Percentiles rank a stretch among this genome's conserved stretches.
phyloP scores from a whole-genome alignment of 1,140 invertebrate genomes.

The Drosophila willistoni region DNA sequence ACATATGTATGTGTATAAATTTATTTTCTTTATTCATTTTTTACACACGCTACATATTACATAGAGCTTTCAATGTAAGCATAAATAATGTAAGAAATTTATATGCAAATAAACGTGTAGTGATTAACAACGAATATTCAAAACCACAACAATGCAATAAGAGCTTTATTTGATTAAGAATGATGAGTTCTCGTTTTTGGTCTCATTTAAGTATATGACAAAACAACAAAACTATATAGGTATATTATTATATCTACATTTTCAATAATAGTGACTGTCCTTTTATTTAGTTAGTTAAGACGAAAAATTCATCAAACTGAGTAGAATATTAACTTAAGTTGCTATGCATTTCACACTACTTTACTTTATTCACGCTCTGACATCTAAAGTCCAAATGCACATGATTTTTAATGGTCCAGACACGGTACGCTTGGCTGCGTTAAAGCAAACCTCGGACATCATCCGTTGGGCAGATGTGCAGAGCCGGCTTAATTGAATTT shows the following conservation, averaged over 20 bases:
- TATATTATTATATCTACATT: too few species aligned
- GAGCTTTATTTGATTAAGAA: background rate
- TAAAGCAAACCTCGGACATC: conserved; percentile 28
- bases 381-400: conserved; percentile 33
- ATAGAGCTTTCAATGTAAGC: conserved; percentile 59
- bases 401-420: conserved; percentile 35
- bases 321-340: background rate
- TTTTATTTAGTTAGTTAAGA: too few species aligned
- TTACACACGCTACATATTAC: conserved; percentile 33
- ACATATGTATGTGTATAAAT: background rate
- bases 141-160: background rate
- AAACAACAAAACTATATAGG: too few species aligned
- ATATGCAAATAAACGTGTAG: conserved; percentile 64
- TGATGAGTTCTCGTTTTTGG: too few species aligned
- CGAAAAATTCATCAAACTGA: background rate
- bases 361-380: background rate
- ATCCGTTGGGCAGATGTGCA: conserved; percentile 46
- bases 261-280: too few species aligned
- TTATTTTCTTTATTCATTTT: conserved; percentile 51
- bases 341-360: background rate
- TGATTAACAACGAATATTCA: conserved; percentile 20
- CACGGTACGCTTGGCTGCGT: conserved; percentile 54
- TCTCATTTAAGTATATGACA: too few species aligned
- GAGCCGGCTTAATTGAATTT: conserved; percentile 57
- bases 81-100: conserved; percentile 9